These are phyloP conservation scores for Philotrypesis tridentata DNA, from an alignment of 1,140 invertebrate genomes.

Conservation along the genomic window DNA sequence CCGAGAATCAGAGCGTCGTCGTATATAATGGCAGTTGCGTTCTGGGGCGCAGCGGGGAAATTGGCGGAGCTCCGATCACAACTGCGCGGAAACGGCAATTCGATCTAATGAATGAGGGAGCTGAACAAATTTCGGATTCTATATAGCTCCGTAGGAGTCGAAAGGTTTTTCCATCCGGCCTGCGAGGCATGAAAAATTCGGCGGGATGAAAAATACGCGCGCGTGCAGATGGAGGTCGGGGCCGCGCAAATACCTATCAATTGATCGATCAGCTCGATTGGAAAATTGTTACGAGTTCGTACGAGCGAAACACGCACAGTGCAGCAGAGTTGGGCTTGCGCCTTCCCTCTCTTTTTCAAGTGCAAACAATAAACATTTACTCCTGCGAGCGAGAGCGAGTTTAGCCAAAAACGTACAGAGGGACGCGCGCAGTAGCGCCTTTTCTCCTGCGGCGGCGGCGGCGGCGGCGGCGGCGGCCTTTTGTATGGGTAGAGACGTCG, in stretches of 20 bases:
- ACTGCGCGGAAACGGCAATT: neutral
- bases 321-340: neutral
- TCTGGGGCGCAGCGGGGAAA: too few species aligned
- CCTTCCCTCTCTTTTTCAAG: neutral
- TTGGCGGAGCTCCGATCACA: neutral
- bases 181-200: neutral
- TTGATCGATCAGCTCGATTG: neutral
- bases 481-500: conserved; percentile 47
- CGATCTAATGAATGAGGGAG: neutral
- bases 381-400: conserved; percentile 53
- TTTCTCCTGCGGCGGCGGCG: conserved; percentile 1
- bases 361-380: conserved; percentile 62
- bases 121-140: neutral
- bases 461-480: too few species aligned
- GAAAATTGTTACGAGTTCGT: neutral
- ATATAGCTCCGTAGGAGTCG: neutral
- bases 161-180: neutral
- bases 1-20: neutral
- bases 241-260: neutral
- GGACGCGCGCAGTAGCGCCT: neutral
- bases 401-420: conserved; percentile 46
- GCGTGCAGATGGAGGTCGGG: too few species aligned
- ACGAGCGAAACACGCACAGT: neutral
- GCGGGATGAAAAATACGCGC: neutral
- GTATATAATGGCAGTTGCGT: neutral